A percentile compares a stretch with the other conserved stretches of the same genome.
Conservation (phyloP, 2,888 invertebrate species). For the Chloroclysta siterata region DNA sequence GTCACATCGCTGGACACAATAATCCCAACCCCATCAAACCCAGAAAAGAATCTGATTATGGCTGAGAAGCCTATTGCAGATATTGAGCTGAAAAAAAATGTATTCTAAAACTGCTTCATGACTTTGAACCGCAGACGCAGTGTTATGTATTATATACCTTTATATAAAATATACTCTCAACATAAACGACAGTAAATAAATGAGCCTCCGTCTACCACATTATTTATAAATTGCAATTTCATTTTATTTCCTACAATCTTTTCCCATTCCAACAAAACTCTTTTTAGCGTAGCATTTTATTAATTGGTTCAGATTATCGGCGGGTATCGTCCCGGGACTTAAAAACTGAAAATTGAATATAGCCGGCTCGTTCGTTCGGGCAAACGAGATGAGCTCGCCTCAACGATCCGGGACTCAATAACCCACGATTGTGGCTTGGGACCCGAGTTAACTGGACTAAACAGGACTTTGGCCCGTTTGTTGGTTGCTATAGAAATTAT, state of each 20-base stretch:
- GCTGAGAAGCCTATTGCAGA: too few relatives aligned
- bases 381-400: conserved; percentile 47
- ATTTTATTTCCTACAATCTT: not conserved
- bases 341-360: conserved; percentile 46
- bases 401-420: conserved; percentile 46
- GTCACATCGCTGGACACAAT: too few relatives aligned
- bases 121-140: too few relatives aligned
- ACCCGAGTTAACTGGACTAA: conserved; percentile 34
- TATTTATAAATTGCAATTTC: not conserved
- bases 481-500: conserved; percentile 22
- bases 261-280: conserved; percentile 17
- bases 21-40: too few relatives aligned
- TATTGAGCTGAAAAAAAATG: too few relatives aligned
- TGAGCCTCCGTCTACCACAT: too few relatives aligned
- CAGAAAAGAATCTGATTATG: too few relatives aligned
- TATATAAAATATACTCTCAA: too few relatives aligned
- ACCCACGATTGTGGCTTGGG: conserved; percentile 43
- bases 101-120: too few relatives aligned
- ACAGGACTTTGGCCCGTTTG: conserved; percentile 22
- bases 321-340: conserved; percentile 30
- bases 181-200: too few relatives aligned
- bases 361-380: conserved; percentile 43
- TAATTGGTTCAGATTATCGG: conserved; percentile 35
- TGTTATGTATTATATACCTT: too few relatives aligned
- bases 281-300: conserved; percentile 25